Conservation (phyloP, 2,888 invertebrate genomes). For the Hirtodrosophila cameraria region DNA sequence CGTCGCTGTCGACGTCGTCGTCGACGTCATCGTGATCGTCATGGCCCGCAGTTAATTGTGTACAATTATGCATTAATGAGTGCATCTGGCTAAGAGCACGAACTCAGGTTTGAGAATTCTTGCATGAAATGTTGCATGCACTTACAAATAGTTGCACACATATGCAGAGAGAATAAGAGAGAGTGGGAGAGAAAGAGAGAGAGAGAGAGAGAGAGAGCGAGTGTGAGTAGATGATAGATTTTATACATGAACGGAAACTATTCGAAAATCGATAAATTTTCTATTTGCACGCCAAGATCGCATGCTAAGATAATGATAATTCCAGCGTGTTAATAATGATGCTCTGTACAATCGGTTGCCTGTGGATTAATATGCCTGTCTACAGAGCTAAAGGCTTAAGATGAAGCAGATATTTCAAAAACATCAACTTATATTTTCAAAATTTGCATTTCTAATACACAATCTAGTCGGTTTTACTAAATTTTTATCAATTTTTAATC, state of each 20-base stretch:
- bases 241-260: constrained; percentile 54
- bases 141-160: constrained; percentile 2
- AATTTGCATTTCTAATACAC: no score
- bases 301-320: constrained; percentile 50
- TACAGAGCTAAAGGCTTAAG: no score
- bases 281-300: constrained; percentile 75
- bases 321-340: constrained; percentile 23
- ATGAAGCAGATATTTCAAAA: no score
- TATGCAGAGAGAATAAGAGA: background rate
- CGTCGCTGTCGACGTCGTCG: background rate
- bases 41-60: constrained; percentile 66
- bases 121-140: constrained; percentile 73
- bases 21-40: background rate
- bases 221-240: constrained; percentile 52
- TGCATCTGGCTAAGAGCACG: constrained; percentile 76
- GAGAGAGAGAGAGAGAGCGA: background rate
- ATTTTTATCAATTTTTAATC: no score
- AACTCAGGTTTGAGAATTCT: constrained; percentile 72
- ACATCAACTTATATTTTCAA: no score
- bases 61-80: constrained; percentile 80
- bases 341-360: constrained; percentile 22
- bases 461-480: no score
- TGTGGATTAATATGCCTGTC: background rate
- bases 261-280: constrained; percentile 75
- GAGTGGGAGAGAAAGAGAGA: background rate